phyloP scores from a whole-genome alignment of 2,888 invertebrate genomes.

The Synergus umbraculus region DNA sequence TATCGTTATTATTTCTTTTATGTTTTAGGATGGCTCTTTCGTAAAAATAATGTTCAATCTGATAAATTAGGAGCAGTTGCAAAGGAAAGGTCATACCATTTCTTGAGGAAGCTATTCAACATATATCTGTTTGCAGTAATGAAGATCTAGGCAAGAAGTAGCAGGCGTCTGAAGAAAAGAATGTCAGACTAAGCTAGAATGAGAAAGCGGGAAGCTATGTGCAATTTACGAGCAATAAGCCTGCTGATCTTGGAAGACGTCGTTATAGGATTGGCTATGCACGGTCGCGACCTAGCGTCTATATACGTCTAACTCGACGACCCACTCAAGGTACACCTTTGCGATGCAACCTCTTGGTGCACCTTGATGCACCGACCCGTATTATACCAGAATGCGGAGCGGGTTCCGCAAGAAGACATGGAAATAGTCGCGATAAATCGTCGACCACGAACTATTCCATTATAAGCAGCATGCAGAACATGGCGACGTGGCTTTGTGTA shows the following conservation, averaged over 20 bases:
- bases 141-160: neutral
- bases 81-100: too few relatives aligned
- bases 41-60: too few relatives aligned
- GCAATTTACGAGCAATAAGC: conserved; percentile 73
- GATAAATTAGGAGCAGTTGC: too few relatives aligned
- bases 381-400: conserved; percentile 49
- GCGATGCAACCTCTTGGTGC: conserved; percentile 50
- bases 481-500: conserved; percentile 69
- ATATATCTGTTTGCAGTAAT: neutral
- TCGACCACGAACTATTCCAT: conserved; percentile 74
- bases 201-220: conserved; percentile 42
- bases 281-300: conserved; percentile 70
- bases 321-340: conserved; percentile 35
- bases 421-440: conserved; percentile 76
- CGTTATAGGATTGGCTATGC: conserved; percentile 70
- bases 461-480: conserved; percentile 73
- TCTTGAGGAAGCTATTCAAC: too few relatives aligned
- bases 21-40: too few relatives aligned
- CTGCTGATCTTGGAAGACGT: conserved; percentile 70
- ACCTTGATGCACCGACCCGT: conserved; percentile 57
- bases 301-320: conserved; percentile 64
- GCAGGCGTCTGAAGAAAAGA: neutral
- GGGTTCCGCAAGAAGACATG: conserved; percentile 66
- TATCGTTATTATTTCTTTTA: too few relatives aligned
- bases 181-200: neutral